Evolutionary conservation across 2,888 invertebrate genomes (phyloP).

Genomic region (Nomada goodeniana): DNA sequence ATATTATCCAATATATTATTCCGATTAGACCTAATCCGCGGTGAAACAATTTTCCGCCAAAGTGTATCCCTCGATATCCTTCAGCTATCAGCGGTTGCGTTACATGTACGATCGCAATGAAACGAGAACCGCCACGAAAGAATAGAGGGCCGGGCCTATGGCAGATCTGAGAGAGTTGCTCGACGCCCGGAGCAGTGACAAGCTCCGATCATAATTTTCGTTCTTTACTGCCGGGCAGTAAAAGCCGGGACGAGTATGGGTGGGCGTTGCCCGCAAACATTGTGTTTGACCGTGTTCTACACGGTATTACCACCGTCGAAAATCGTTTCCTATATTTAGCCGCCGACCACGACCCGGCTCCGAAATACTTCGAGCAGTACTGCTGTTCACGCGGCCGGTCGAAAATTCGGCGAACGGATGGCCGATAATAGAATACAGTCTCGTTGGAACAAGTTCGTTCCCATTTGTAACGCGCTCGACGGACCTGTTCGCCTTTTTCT

Average conservation of each 20-base stretch:
- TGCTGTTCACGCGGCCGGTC: neutral
- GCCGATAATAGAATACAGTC: neutral
- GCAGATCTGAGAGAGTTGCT: slow-evolving; percentile 60
- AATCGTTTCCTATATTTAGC: slow-evolving; percentile 78
- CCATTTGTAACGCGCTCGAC: neutral
- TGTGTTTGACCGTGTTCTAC: slow-evolving; percentile 80
- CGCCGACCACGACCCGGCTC: slow-evolving; percentile 49
- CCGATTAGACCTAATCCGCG: too few relatives aligned
- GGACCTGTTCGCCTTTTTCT: neutral
- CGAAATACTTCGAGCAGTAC: neutral
- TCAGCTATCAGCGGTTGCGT: neutral
- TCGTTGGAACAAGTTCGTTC: neutral
- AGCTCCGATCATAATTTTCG: slow-evolving; percentile 82
- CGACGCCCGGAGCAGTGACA: slow-evolving; percentile 82
- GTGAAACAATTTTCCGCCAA: too few relatives aligned
- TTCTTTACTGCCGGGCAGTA: slow-evolving; percentile 82
- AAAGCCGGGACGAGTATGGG: slow-evolving; percentile 79
- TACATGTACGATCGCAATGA: slow-evolving; percentile 10
- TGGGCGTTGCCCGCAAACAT: slow-evolving; percentile 83
- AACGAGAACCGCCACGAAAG: slow-evolving; percentile 26
- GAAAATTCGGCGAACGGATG: neutral
- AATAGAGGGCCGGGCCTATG: slow-evolving; percentile 36
- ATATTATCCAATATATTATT: too few relatives aligned
- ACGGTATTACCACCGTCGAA: slow-evolving; percentile 69
- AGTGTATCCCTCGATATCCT: neutral